Percentiles rank a stretch among this genome's conserved stretches.
phyloP scores from a whole-genome alignment of 2,888 invertebrate genomes.

The Megamerina dolium region DNA sequence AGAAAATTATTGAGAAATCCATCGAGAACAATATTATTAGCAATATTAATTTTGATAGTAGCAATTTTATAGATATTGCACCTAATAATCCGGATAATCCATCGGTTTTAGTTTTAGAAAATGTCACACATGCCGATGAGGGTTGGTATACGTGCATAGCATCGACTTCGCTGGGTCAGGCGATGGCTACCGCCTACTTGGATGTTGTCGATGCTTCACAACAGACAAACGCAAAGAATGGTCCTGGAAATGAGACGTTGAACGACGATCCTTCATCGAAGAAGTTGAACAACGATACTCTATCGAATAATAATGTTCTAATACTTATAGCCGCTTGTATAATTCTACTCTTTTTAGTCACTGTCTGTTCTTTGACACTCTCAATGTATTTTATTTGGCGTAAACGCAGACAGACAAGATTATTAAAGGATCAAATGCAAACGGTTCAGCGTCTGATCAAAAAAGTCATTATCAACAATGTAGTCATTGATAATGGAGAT shows the following conservation, averaged over 20 bases:
- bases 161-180: conserved; percentile 77
- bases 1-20: conserved; percentile 19
- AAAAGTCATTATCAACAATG: conserved; percentile 82
- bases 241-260: conserved; percentile 39
- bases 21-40: too few relatives aligned
- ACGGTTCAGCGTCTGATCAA: conserved; percentile 87
- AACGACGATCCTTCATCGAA: too few relatives aligned
- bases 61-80: conserved; percentile 22
- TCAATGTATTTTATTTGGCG: conserved; percentile 61
- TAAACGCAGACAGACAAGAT: conserved; percentile 68
- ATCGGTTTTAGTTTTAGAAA: conserved; percentile 69
- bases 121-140: conserved; percentile 82
- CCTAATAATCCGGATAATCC: conserved; percentile 26
- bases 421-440: conserved; percentile 73
- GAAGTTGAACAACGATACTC: too few relatives aligned
- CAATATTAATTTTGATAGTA: too few relatives aligned
- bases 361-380: too few relatives aligned
- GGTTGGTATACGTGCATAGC: conserved; percentile 97
- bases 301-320: too few relatives aligned
- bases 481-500: too few relatives aligned
- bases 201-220: conserved; percentile 58
- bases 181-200: conserved; percentile 76
- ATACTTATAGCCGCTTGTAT: conserved; percentile 56
- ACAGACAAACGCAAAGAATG: too few relatives aligned
- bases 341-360: conserved; percentile 52